Conservation (phyloP, 1,140 invertebrate species). For the Caenorhabditis tropicalis region DNA sequence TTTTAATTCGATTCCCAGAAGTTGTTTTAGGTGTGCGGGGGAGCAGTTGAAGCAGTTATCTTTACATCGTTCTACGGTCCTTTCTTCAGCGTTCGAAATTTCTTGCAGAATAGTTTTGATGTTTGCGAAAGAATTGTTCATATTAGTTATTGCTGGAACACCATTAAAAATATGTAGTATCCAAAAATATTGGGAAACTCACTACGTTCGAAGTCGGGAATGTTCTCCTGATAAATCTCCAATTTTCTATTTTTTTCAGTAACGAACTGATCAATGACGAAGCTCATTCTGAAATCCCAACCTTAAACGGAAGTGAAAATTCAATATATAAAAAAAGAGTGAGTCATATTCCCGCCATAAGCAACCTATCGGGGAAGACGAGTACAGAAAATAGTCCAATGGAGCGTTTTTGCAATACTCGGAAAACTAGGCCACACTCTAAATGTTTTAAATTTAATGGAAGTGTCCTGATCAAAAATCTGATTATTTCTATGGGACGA, state of each 20-base stretch:
- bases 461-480: no score
- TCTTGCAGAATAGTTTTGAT: not conserved
- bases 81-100: not conserved
- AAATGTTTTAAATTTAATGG: not conserved
- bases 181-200: not conserved
- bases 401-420: not conserved
- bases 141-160: not conserved
- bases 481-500: no score
- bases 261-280: not conserved
- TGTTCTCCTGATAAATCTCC: not conserved
- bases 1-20: not conserved
- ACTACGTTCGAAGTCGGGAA: not conserved
- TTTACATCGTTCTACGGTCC: not conserved
- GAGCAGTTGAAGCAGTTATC: not conserved
- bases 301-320: no score
- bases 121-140: not conserved
- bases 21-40: not conserved
- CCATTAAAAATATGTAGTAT: not conserved
- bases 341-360: conserved; percentile 22
- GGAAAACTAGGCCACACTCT: not conserved
- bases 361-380: not conserved
- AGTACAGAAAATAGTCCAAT: not conserved
- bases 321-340: not conserved
- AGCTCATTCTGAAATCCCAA: not conserved
- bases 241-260: not conserved